Base-by-base conservation (phyloP, 2,797 vertebrate species). In the Benthosema pterotum region DNA sequence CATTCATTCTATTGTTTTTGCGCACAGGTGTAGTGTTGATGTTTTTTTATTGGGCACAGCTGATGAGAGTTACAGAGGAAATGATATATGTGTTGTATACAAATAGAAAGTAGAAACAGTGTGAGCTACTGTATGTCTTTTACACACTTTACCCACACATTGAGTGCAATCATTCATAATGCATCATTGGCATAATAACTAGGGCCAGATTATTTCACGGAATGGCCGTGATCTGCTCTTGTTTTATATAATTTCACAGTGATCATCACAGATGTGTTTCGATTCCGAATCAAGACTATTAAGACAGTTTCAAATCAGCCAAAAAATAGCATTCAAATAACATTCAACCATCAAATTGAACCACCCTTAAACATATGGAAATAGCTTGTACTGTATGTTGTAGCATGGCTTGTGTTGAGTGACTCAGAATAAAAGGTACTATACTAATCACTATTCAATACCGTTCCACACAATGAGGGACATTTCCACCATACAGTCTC, bases 191-290 rank as follows among this genome's bases (percentile, higher is more conserved):
- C 19, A 18, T 47, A 11, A 32, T 12, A 15, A 14, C 46, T 57
- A 42, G 16, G 42, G 55, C 51, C 7, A 11, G 15, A 52, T 38
- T 11, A 47, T 67, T 45, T 48, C 11, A 42, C 28, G 11, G 14
- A 12, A 43, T 12, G 55, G 43, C 53, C 52, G 56, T 32, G 32
- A 11, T 18, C 11, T 16, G 25, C 15, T 56, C 2, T 14, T 49
- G 47, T 52, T 60, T 63, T 19, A 7, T 42, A 52, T 71, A 32
- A 60, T 49, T 50, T 50, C 51, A 68, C 67, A 71, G 62, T 70
- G 32, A 32, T 32, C 5, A 38, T 38, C 32, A 38, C 68, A 15
- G 25, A 42, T 42, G 17, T 17, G 51, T 52, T 16, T 50, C n/a
- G 19, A 28, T 38, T 11, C 32, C 8, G n/a, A 22, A 58, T 46